These are phyloP conservation scores for Procambarus virginalis DNA, from an alignment of 1,140 invertebrate species.

Conservation along the genomic window DNA sequence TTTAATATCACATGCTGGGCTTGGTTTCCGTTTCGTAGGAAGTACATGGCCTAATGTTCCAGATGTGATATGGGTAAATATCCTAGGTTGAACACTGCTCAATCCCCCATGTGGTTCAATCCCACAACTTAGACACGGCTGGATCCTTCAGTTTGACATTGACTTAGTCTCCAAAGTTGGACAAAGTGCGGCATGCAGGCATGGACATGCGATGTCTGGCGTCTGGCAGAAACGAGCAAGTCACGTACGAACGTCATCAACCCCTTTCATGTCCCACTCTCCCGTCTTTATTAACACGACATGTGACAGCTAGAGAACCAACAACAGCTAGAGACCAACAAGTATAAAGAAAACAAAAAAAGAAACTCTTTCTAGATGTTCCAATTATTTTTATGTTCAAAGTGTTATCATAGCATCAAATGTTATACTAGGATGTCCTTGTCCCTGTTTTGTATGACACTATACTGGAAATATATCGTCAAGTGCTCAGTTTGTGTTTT, in stretches of 20 bases:
- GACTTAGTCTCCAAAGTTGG: too few species aligned
- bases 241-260: neutral
- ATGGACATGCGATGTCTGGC: neutral
- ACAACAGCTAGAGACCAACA: neutral
- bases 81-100: too few species aligned
- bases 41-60: too few species aligned
- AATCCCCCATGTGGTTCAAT: too few species aligned
- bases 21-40: too few species aligned
- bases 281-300: neutral
- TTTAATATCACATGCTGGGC: too few species aligned
- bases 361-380: slow-evolving; percentile 23
- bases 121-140: too few species aligned
- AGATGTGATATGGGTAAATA: too few species aligned
- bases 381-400: slow-evolving; percentile 42
- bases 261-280: neutral
- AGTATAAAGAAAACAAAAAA: slow-evolving; percentile 11
- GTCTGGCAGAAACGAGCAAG: neutral
- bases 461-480: slow-evolving; percentile 45
- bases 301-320: neutral
- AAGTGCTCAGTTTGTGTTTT: slow-evolving; percentile 28
- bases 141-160: too few species aligned
- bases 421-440: slow-evolving; percentile 40
- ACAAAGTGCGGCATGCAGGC: too few species aligned
- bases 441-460: slow-evolving; percentile 47
- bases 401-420: slow-evolving; percentile 33